phyloP scores from a whole-genome alignment of 2,888 invertebrate genomes.

The Diachrysia chrysitis region DNA sequence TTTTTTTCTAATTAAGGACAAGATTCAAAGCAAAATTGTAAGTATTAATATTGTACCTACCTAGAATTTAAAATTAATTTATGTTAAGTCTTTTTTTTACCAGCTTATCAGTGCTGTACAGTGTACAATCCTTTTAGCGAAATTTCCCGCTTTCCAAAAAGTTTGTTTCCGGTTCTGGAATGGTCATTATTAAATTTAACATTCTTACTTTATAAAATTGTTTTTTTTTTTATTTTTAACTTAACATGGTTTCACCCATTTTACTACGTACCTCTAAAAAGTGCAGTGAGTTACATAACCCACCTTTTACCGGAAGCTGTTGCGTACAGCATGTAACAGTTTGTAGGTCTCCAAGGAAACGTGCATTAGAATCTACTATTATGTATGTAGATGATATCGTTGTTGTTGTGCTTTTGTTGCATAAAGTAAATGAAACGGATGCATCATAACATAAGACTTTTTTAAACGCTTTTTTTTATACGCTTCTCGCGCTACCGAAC shows the following conservation, averaged over 20 bases:
- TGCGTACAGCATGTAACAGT: slow-evolving; percentile 25
- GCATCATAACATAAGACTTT: background rate
- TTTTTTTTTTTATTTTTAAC: too few species aligned
- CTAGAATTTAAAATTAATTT: too few species aligned
- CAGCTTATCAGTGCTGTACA: too few species aligned
- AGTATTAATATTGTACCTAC: too few species aligned
- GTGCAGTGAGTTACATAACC: slow-evolving; percentile 40
- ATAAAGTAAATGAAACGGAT: background rate
- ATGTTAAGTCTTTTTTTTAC: too few species aligned
- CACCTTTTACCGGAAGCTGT: slow-evolving; percentile 50
- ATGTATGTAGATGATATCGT: slow-evolving; percentile 11
- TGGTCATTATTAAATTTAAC: too few species aligned
- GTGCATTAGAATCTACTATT: slow-evolving; percentile 3
- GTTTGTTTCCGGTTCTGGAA: too few species aligned
- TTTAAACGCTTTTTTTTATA: background rate
- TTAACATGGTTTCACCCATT: background rate
- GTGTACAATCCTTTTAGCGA: too few species aligned
- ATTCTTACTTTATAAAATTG: too few species aligned
- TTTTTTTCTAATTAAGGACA: too few species aligned
- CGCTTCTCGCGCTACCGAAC: background rate
- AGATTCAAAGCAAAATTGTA: too few species aligned
- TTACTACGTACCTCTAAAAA: slow-evolving; percentile 12
- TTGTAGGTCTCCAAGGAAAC: slow-evolving; percentile 28
- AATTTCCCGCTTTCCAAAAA: too few species aligned
- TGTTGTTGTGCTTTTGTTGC: slow-evolving; percentile 2